These are phyloP conservation scores for Tortricodes alternella DNA, from an alignment of 2,888 invertebrate genomes.

Conservation along the genomic window DNA sequence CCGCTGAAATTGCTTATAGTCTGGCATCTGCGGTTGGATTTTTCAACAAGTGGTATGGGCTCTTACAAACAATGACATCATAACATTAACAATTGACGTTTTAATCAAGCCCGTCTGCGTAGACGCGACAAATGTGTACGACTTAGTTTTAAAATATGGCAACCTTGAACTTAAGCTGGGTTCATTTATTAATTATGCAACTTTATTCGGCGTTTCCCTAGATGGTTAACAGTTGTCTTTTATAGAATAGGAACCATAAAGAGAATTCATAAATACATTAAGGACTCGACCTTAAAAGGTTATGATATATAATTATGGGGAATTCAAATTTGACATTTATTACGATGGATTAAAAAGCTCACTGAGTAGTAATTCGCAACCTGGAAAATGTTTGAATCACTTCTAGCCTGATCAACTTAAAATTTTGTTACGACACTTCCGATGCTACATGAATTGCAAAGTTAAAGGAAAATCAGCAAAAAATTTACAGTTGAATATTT, in stretches of 20 bases:
- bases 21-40: conserved; percentile 5
- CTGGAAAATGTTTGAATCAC: too few relatives aligned
- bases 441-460: too few relatives aligned
- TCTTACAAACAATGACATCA: conserved; percentile 25
- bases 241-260: too few relatives aligned
- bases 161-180: conserved; percentile 10
- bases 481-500: background rate
- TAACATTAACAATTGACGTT: background rate
- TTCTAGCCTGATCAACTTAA: too few relatives aligned
- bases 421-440: too few relatives aligned
- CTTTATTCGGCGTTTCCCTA: too few relatives aligned
- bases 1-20: background rate
- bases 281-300: too few relatives aligned
- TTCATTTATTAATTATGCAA: too few relatives aligned
- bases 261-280: too few relatives aligned
- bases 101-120: conserved; percentile 6
- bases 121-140: conserved; percentile 1
- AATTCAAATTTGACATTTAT: background rate
- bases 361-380: too few relatives aligned
- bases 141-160: background rate
- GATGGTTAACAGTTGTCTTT: too few relatives aligned
- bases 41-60: background rate
- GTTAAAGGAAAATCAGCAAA: too few relatives aligned
- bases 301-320: background rate
- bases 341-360: background rate